A percentile compares a stretch with the other conserved stretches of the same genome.
These are phyloP conservation scores for Nasonia vitripennis DNA, from an alignment of 1,140 invertebrate genomes.

Conservation along the genomic window DNA sequence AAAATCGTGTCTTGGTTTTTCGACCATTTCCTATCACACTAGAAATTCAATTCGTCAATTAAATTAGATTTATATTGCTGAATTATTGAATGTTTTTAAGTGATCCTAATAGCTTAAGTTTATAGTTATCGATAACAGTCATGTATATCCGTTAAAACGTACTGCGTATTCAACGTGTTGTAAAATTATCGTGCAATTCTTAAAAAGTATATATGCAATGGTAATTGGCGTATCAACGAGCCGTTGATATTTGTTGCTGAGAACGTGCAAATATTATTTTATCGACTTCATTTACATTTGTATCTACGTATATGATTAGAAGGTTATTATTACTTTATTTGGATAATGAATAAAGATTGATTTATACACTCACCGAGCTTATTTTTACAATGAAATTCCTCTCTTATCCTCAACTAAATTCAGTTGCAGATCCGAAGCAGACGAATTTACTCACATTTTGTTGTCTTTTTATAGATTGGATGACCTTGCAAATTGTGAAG, in stretches of 20 bases:
- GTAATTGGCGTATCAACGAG: not conserved
- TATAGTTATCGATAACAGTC: not conserved
- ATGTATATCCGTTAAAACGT: not conserved
- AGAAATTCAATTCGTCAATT: not conserved
- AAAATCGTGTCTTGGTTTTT: not conserved
- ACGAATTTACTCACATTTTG: not conserved
- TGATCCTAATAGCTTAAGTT: conserved; percentile 32
- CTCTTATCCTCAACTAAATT: too few species aligned
- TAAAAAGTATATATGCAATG: not conserved
- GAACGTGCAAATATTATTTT: conserved; percentile 21
- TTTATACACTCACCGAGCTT: not conserved
- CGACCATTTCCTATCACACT: not conserved
- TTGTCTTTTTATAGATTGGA: not conserved
- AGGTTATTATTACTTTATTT: conserved; percentile 5
- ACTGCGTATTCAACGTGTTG: conserved; percentile 6
- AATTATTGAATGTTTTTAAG: not conserved
- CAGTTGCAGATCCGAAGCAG: too few species aligned
- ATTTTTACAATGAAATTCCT: not conserved
- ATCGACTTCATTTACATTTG: conserved; percentile 4
- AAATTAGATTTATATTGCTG: not conserved
- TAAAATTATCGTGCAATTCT: conserved; percentile 6
- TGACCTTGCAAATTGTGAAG: not conserved
- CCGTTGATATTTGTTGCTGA: not conserved
- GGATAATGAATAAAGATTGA: conserved; percentile 1
- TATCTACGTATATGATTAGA: conserved; percentile 4